Evolutionary conservation across 2,888 invertebrate species (phyloP).

Genomic region (Parnassius smintheus): DNA sequence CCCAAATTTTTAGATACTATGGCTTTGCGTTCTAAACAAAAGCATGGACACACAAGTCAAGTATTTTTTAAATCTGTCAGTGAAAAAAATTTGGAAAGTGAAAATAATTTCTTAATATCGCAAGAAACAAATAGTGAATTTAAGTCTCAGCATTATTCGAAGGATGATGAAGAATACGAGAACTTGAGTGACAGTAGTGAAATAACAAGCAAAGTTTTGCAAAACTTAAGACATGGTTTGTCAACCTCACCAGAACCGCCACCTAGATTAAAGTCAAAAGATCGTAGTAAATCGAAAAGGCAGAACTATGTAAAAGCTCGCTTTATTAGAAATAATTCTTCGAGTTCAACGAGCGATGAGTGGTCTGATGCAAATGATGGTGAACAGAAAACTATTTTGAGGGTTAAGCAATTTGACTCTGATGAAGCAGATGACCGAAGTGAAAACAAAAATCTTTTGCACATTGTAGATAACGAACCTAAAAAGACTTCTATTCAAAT

Average conservation of each 20-base stretch:
- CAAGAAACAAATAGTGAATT: constrained; percentile 31
- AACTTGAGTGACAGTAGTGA: constrained; percentile 72
- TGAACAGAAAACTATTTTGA: constrained; percentile 69
- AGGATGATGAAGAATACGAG: constrained; percentile 55
- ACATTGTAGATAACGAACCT: constrained; percentile 60
- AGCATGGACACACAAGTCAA: constrained; percentile 83
- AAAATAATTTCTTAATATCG: constrained; percentile 28
- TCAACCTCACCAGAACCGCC: constrained; percentile 75
- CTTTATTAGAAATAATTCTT: constrained; percentile 70
- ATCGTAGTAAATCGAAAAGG: constrained; percentile 64
- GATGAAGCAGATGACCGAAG: constrained; percentile 66
- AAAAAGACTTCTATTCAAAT: constrained; percentile 87
- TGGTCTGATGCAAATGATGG: constrained; percentile 74
- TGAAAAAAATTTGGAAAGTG: constrained; percentile 49
- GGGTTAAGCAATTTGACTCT: constrained; percentile 73
- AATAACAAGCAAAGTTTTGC: constrained; percentile 64
- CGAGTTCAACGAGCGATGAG: constrained; percentile 76
- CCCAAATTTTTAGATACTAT: constrained; percentile 90
- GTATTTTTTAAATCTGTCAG: constrained; percentile 78
- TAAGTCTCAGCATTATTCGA: constrained; percentile 27
- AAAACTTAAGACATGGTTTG: constrained; percentile 65
- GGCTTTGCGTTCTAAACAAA: constrained; percentile 86
- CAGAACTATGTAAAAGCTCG: constrained; percentile 77
- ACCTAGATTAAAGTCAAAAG: constrained; percentile 65
- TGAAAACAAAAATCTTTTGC: constrained; percentile 42